Percentiles rank a stretch among this genome's conserved stretches.
Conservation (phyloP, 2,888 invertebrate species). For the Corbicula japonica region DNA sequence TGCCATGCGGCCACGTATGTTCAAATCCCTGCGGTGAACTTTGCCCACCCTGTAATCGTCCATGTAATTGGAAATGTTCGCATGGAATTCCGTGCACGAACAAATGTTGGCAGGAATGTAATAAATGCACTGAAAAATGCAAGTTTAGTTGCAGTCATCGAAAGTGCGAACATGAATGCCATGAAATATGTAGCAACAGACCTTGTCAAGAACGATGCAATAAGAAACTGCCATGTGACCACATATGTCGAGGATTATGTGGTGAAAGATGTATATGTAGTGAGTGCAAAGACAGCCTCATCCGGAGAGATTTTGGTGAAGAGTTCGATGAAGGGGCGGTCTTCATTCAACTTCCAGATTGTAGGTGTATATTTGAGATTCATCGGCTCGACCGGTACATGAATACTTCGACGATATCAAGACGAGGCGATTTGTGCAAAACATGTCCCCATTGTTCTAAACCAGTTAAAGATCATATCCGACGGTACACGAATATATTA, state of each 20-base stretch:
- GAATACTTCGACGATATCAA: conserved; percentile 39
- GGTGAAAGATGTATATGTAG: conserved; percentile 90
- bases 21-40: conserved; percentile 80
- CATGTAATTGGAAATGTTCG: conserved; percentile 83
- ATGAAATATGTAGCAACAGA: conserved; percentile 82
- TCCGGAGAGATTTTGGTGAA: conserved; percentile 86
- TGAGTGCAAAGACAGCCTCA: conserved; percentile 77
- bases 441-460: conserved; percentile 89
- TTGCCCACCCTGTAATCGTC: conserved; percentile 85
- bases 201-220: conserved; percentile 84
- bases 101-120: conserved; percentile 80
- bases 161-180: conserved; percentile 79
- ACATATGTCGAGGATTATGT: conserved; percentile 90
- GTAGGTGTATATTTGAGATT: conserved; percentile 85
- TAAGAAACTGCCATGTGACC: conserved; percentile 88
- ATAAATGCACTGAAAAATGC: conserved; percentile 83
- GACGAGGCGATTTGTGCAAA: conserved; percentile 80
- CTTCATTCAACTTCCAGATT: conserved; percentile 83
- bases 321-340: conserved; percentile 88
- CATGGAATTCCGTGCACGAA: conserved; percentile 79
- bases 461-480: conserved; percentile 88
- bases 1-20: conserved; percentile 88
- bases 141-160: conserved; percentile 80
- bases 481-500: conserved; percentile 43
- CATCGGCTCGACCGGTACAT: conserved; percentile 85